Conservation (phyloP, 2,888 invertebrate species). For the Aquatica leii region DNA sequence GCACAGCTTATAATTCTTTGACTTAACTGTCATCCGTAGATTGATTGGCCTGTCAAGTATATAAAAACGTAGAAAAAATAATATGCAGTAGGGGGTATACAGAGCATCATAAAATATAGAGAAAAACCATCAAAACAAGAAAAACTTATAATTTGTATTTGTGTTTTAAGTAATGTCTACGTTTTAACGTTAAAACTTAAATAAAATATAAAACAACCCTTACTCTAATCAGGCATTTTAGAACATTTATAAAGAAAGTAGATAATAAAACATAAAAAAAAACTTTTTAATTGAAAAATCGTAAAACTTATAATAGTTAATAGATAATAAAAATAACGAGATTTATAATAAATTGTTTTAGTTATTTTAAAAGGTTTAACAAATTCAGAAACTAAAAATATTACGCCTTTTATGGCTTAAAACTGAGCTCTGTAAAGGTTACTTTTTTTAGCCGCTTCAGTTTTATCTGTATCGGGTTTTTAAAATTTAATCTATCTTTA, state of each 20-base stretch:
- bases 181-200: too few species aligned
- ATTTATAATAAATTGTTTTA: slow-evolving; percentile 20
- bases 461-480: slow-evolving; percentile 25
- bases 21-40: slow-evolving; percentile 46
- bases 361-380: slow-evolving; percentile 15
- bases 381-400: slow-evolving; percentile 10
- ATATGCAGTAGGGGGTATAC: slow-evolving; percentile 34
- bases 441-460: slow-evolving; percentile 25
- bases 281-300: too few species aligned
- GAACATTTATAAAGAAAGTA: too few species aligned
- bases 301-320: too few species aligned
- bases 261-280: too few species aligned
- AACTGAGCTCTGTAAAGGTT: slow-evolving; percentile 25
- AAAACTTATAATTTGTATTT: background rate
- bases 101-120: slow-evolving; percentile 1
- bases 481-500: slow-evolving; percentile 30
- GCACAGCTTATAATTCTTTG: slow-evolving; percentile 44
- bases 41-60: slow-evolving; percentile 44
- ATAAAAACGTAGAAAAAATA: slow-evolving; percentile 43
- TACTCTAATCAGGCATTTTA: too few species aligned
- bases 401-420: slow-evolving; percentile 25
- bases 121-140: too few species aligned
- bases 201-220: too few species aligned
- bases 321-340: background rate
- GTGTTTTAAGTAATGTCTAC: background rate